Evolutionary conservation across 2,888 invertebrate genomes (phyloP).

Genomic region (Trachelus tabidus): DNA sequence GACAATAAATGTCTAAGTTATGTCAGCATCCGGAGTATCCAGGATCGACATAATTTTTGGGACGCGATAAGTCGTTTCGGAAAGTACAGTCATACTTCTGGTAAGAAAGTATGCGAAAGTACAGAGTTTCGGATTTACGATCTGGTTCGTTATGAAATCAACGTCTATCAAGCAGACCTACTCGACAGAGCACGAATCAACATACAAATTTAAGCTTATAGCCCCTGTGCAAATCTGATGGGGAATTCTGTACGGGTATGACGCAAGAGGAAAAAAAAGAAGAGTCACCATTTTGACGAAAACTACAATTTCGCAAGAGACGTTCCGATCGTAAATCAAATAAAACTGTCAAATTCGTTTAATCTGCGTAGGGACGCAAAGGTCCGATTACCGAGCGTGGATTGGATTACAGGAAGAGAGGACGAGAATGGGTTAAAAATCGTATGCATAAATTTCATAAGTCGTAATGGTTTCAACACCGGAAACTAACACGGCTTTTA

Average conservation of each 20-base stretch:
- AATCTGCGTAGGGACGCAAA: not conserved
- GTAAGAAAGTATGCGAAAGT: not conserved
- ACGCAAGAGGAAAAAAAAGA: not conserved
- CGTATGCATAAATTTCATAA: not conserved
- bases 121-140: not conserved
- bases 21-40: not conserved
- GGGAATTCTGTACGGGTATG: not conserved
- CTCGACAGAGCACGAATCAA: not conserved
- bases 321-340: not conserved
- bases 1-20: not conserved
- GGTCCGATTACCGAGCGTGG: not conserved
- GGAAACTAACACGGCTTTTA: constrained; percentile 19
- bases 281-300: not conserved
- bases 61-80: not conserved
- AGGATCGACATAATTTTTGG: not conserved
- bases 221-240: not conserved
- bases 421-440: not conserved
- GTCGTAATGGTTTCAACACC: constrained; percentile 14
- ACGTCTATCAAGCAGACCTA: not conserved
- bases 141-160: not conserved
- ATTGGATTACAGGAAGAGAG: not conserved
- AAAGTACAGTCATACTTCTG: not conserved
- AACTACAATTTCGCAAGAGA: not conserved
- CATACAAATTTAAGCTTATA: not conserved
- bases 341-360: not conserved